These are phyloP conservation scores for Pandemis cinnamomeana DNA, from an alignment of 2,888 invertebrate genomes.

Conservation along the genomic window DNA sequence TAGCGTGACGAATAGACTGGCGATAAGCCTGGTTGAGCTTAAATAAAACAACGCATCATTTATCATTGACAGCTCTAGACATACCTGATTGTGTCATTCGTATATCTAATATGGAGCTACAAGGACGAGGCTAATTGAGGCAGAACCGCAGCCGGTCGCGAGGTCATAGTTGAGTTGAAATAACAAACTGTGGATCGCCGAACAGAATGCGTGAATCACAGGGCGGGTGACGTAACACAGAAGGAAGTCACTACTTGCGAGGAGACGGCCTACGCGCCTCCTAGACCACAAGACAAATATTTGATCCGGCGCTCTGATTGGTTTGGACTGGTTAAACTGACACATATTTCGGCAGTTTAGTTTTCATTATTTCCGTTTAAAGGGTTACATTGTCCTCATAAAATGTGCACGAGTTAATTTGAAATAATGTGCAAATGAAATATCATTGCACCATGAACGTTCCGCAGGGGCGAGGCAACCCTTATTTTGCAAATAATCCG, in stretches of 20 bases:
- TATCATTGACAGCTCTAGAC: constrained; percentile 50
- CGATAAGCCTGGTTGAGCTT: constrained; percentile 53
- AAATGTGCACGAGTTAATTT: constrained; percentile 19
- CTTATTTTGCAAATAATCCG: constrained; percentile 17
- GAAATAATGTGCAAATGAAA: constrained; percentile 24
- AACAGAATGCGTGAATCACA: constrained; percentile 72
- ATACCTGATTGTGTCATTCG: constrained; percentile 50
- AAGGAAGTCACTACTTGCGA: constrained; percentile 78
- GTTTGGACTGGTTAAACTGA: constrained; percentile 55
- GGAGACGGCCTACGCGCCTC: constrained; percentile 70
- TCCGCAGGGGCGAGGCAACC: constrained; percentile 6
- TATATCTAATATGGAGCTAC: constrained; percentile 55
- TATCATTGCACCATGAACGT: constrained; percentile 18
- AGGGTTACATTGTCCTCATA: background rate
- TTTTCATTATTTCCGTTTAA: background rate
- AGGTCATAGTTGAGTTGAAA: constrained; percentile 64
- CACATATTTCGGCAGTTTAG: background rate
- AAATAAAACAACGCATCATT: constrained; percentile 49
- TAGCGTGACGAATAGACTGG: constrained; percentile 52
- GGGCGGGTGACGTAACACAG: constrained; percentile 70
- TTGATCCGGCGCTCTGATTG: constrained; percentile 59
- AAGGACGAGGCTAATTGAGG: constrained; percentile 56
- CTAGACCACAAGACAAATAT: constrained; percentile 63
- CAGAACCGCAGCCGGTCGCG: constrained; percentile 50
- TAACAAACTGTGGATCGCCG: constrained; percentile 61